These are phyloP conservation scores for Zoanthus gigantus DNA, from an alignment of 92 coral and sea anemone species.

Conservation along the genomic window DNA sequence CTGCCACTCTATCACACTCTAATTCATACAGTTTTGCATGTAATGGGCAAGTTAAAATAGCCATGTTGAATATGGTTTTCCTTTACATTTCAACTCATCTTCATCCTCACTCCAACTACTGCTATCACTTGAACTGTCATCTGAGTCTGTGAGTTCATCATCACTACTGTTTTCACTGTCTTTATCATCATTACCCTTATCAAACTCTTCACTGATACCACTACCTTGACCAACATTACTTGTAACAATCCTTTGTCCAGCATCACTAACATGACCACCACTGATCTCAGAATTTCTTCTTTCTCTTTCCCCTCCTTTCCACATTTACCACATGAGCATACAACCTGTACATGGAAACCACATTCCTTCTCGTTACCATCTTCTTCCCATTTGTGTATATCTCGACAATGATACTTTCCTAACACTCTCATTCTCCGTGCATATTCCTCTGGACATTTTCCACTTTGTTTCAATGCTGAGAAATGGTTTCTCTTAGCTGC, in stretches of 20 bases:
- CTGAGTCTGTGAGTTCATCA: background rate
- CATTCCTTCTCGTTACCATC: conserved; percentile 42
- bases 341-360: conserved; percentile 29
- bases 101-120: conserved; percentile 33
- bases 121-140: conserved; percentile 3
- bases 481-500: conserved; percentile 18
- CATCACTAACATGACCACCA: conserved; percentile 20
- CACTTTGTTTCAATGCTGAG: conserved; percentile 27
- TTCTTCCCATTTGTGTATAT: conserved; percentile 54
- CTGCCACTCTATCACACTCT: conserved; percentile 46
- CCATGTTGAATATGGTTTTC: conserved; percentile 21
- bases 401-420: conserved; percentile 46
- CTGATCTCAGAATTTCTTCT: background rate
- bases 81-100: conserved; percentile 27
- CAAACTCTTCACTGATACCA: background rate
- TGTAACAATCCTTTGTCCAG: background rate
- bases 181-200: conserved; percentile 12
- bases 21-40: conserved; percentile 55
- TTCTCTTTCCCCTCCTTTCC: background rate
- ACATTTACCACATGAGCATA: conserved; percentile 46
- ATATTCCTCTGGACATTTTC: conserved; percentile 43
- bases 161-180: conserved; percentile 23
- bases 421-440: conserved; percentile 44
- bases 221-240: conserved; percentile 6
- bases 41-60: conserved; percentile 40